A percentile compares a stretch with the other conserved stretches of the same genome.
These are phyloP conservation scores for Chrysopilus asiliformis DNA, from an alignment of 2,888 invertebrate species.

Conservation along the genomic window DNA sequence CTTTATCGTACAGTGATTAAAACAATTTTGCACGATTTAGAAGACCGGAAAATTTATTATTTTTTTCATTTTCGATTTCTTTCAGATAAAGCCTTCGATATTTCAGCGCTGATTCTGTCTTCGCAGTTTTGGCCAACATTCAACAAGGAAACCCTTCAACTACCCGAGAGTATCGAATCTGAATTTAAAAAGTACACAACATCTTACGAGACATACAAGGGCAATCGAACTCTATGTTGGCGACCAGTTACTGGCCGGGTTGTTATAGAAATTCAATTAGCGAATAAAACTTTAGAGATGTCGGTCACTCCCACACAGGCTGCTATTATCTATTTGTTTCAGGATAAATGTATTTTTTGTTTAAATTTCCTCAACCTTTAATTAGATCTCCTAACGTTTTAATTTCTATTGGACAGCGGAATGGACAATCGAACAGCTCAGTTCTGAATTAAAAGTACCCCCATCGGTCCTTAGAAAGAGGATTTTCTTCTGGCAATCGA, in stretches of 20 bases:
- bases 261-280: constrained; percentile 78
- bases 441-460: constrained; percentile 75
- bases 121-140: constrained; percentile 98
- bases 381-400: not conserved
- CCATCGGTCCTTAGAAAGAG: constrained; percentile 71
- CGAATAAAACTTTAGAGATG: constrained; percentile 62
- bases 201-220: constrained; percentile 79
- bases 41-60: not conserved
- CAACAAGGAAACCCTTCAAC: constrained; percentile 81
- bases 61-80: constrained; percentile 2
- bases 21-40: not conserved
- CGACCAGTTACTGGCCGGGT: constrained; percentile 88
- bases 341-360: constrained; percentile 51
- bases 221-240: constrained; percentile 87
- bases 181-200: constrained; percentile 78
- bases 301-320: constrained; percentile 89
- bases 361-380: not conserved
- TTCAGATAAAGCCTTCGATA: constrained; percentile 43
- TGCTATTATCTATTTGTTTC: constrained; percentile 85
- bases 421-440: constrained; percentile 80
- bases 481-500: constrained; percentile 89
- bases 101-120: constrained; percentile 83
- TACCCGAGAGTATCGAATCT: constrained; percentile 66
- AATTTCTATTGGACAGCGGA: constrained; percentile 38
- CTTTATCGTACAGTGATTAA: no score